These are phyloP conservation scores for Drosophila lacteicornis DNA, from an alignment of 1,140 invertebrate genomes.

Conservation along the genomic window DNA sequence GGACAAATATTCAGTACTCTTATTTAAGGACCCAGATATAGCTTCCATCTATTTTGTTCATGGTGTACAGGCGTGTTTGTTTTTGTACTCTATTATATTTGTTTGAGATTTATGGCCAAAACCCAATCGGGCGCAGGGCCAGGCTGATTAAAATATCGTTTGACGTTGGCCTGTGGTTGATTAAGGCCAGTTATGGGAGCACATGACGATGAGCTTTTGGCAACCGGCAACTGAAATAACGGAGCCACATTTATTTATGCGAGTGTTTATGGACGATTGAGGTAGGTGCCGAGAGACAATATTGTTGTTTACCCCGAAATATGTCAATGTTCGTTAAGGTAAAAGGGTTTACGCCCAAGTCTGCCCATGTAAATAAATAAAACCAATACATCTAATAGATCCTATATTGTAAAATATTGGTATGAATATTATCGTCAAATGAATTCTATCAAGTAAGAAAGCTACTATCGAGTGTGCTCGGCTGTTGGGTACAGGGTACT, in stretches of 20 bases:
- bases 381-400: not conserved
- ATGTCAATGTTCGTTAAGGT: conserved; percentile 10
- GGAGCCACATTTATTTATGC: conserved; percentile 32
- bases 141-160: conserved; percentile 61
- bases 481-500: no score
- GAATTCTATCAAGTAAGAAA: no score
- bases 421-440: not conserved
- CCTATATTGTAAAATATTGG: not conserved
- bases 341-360: not conserved
- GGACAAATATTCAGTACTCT: not conserved
- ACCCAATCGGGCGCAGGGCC: conserved; percentile 22
- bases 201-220: conserved; percentile 34
- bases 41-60: not conserved
- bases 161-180: conserved; percentile 65
- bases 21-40: not conserved
- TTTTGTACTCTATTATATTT: conserved; percentile 13
- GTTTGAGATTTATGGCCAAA: conserved; percentile 49
- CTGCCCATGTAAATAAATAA: not conserved
- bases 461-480: no score
- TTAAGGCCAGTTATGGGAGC: conserved; percentile 38
- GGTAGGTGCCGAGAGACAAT: conserved; percentile 47
- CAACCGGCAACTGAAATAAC: conserved; percentile 31
- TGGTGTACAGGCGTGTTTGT: not conserved
- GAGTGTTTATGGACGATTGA: conserved; percentile 40
- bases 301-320: conserved; percentile 29